These are phyloP conservation scores for Luperina testacea DNA, from an alignment of 2,888 invertebrate species.

Conservation along the genomic window DNA sequence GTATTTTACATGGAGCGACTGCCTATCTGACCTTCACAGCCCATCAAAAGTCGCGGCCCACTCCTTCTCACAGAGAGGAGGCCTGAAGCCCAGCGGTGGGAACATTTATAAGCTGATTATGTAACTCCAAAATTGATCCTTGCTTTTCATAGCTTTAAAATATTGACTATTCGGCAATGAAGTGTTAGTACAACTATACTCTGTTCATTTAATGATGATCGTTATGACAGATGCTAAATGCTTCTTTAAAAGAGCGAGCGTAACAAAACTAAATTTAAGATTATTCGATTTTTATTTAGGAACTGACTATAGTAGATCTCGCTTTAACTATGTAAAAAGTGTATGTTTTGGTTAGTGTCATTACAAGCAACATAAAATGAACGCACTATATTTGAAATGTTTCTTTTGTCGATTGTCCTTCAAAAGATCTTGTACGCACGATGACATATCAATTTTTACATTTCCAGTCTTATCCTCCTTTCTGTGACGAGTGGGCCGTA, in stretches of 20 bases:
- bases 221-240: not conserved
- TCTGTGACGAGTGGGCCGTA: no score
- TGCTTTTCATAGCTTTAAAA: not conserved
- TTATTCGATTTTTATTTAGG: not conserved
- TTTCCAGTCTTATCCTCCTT: not conserved
- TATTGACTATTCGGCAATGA: not conserved
- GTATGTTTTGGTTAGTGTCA: not conserved
- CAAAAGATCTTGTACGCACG: no score
- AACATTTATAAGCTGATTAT: not conserved
- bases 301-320: not conserved
- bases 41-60: not conserved
- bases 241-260: not conserved
- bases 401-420: not conserved
- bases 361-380: not conserved
- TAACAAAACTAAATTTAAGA: not conserved
- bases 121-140: not conserved
- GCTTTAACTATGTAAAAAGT: not conserved
- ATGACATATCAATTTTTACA: no score
- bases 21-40: not conserved
- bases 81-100: not conserved
- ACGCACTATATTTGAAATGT: not conserved
- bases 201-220: not conserved
- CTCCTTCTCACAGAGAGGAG: not conserved
- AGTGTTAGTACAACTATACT: not conserved
- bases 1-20: slow-evolving; percentile 1